Percentiles rank a stretch among this genome's conserved stretches.
Evolutionary conservation across 2,797 vertebrate genomes (phyloP).

Genomic region (Cuculus canorus): DNA sequence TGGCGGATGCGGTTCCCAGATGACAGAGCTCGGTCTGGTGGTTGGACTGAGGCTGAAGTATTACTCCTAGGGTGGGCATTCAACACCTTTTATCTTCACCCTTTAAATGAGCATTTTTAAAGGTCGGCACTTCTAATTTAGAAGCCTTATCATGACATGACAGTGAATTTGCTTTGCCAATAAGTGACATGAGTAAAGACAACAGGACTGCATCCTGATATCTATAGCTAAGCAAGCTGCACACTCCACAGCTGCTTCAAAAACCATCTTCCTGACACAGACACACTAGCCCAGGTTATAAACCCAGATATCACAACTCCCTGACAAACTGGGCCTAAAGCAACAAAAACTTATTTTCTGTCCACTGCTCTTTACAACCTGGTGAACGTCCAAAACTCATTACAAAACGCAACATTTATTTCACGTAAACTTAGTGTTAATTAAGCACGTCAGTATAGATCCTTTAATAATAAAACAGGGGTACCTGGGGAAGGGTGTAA

Average conservation of each 20-base stretch:
- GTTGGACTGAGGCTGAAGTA: neutral
- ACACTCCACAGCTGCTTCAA: neutral
- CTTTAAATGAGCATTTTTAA: neutral
- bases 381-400: neutral
- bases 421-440: neutral
- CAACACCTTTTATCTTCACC: neutral
- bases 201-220: neutral
- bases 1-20: neutral
- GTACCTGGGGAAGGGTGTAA: neutral
- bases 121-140: neutral
- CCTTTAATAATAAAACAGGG: neutral
- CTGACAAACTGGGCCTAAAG: neutral
- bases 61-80: neutral
- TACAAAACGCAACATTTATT: neutral
- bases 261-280: neutral
- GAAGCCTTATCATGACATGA: neutral
- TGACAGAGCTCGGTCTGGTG: neutral
- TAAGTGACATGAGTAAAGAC: neutral
- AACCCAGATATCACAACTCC: neutral
- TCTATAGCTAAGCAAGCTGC: neutral
- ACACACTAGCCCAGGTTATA: neutral
- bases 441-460: neutral
- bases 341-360: neutral
- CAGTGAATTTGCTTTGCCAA: neutral
- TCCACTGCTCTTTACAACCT: neutral